Conservation (phyloP, 2,888 invertebrate species). For the Danaus chrysippus region DNA sequence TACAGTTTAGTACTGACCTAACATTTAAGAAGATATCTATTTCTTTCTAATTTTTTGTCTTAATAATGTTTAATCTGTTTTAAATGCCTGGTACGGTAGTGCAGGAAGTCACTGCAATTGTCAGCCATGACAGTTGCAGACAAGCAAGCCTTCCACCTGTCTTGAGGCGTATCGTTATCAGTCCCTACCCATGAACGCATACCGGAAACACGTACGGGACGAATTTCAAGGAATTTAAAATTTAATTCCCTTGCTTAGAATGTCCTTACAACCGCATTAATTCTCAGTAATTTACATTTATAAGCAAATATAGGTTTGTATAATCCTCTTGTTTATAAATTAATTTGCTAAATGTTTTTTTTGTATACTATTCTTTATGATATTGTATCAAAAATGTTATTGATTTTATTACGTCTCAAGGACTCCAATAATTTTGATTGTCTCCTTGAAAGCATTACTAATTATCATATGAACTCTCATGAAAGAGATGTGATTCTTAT, state of each 20-base stretch:
- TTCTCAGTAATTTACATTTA: neutral
- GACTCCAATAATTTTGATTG: no score
- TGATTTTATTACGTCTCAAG: no score
- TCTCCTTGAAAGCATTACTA: no score
- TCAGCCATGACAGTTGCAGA: constrained; percentile 14
- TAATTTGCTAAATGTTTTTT: no score
- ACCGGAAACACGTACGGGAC: constrained; percentile 8
- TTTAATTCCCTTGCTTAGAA: constrained; percentile 1
- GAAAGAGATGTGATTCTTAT: no score
- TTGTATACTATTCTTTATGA: no score
- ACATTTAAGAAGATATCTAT: neutral
- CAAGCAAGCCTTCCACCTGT: constrained; percentile 15
- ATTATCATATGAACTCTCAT: no score
- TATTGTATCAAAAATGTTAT: no score
- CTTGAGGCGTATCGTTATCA: constrained; percentile 19
- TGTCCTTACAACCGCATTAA: neutral
- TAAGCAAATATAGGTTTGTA: neutral
- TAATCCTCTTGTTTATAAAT: neutral
- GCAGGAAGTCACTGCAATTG: constrained; percentile 2
- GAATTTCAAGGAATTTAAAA: constrained; percentile 5
- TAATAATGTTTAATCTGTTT: no score
- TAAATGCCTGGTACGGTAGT: no score
- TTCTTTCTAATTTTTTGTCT: no score
- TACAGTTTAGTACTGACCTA: neutral
- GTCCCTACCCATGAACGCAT: constrained; percentile 17